Base-by-base conservation (phyloP, 35 echinoderm and acorn worm genomes). In the Lytechinus variegatus region DNA sequence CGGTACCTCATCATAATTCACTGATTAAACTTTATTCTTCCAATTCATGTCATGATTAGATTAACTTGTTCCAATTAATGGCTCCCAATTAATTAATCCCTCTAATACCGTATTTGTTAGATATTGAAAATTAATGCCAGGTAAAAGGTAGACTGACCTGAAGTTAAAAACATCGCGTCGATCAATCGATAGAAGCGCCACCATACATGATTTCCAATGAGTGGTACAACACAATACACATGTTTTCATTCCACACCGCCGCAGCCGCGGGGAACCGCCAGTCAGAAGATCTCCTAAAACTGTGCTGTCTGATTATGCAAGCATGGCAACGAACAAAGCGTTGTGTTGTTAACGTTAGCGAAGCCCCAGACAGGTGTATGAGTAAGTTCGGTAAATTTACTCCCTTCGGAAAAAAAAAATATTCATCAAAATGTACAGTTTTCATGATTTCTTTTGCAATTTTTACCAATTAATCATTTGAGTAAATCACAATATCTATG, bases 261-360 rank as follows among this genome's bases (percentile, higher is more conserved):
- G 14, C 66, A 79, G 19, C 66, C 13, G 61, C 61, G 24, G 61
- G 14, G 56, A 71, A 21, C 11, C 14, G 13, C 19, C 10, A 71
- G 61, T 71, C 61, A 44, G 61, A 71, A 5, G 61, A 0, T 71
- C 61, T 3, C 33, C 5, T 71, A 9, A 9, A 58, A 71, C 61
- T 79, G 66, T 79, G n/a, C 19, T 7, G 19, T 4, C 16, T 79
- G 66, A 90, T 90, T 90, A 52, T 53, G 52, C 87, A 90, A 79
- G 52, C 88, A 90, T 90, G 88, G 88, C 88, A 90, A 90, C 88
- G 88, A 90, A 90, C 88, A 90, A 90, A 54, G 88, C 88, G 88
- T 90, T 90, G 88, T 90, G 88, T 90, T 54, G 88, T 90, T 90
- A 90, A 90, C 88, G 19, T 79, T 24, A 79, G 66, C n/a, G 66